A percentile compares a stretch with the other conserved stretches of the same genome.
Evolutionary conservation across 1,140 invertebrate genomes (phyloP).

Genomic region (Hypothenemus hampei): DNA sequence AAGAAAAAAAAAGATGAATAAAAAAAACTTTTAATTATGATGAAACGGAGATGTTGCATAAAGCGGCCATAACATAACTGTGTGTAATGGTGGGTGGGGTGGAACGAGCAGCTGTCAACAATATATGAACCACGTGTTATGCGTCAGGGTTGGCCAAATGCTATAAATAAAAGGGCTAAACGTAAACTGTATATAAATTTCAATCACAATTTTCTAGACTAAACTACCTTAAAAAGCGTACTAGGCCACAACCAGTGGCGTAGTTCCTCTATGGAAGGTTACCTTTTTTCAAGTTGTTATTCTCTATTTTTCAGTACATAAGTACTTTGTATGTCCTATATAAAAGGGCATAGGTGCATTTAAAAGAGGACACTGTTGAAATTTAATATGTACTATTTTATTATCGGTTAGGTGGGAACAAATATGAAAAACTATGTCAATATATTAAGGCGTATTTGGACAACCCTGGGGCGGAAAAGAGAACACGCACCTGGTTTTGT

Average conservation of each 20-base stretch:
- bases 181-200: constrained; percentile 13
- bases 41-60: background rate
- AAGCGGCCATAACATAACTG: constrained; percentile 16
- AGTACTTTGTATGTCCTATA: no score
- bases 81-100: constrained; percentile 25
- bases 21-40: no score
- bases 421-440: no score
- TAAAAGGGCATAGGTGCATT: no score
- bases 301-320: no score
- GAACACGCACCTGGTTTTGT: constrained; percentile 18
- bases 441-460: constrained; percentile 19
- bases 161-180: constrained; percentile 15
- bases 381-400: no score
- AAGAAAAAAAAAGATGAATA: background rate
- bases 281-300: no score
- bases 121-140: constrained; percentile 34
- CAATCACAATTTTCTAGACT: constrained; percentile 15
- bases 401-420: no score
- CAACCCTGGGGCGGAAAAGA: constrained; percentile 11
- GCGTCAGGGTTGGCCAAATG: constrained; percentile 28
- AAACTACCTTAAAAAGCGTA: constrained; percentile 17
- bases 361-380: no score
- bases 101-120: constrained; percentile 33
- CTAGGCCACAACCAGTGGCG: no score
- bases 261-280: no score